A percentile compares a stretch with the other conserved stretches of the same genome.
These are phyloP conservation scores for Crenichthys baileyi DNA, from an alignment of 2,797 vertebrate species.

Conservation along the genomic window DNA sequence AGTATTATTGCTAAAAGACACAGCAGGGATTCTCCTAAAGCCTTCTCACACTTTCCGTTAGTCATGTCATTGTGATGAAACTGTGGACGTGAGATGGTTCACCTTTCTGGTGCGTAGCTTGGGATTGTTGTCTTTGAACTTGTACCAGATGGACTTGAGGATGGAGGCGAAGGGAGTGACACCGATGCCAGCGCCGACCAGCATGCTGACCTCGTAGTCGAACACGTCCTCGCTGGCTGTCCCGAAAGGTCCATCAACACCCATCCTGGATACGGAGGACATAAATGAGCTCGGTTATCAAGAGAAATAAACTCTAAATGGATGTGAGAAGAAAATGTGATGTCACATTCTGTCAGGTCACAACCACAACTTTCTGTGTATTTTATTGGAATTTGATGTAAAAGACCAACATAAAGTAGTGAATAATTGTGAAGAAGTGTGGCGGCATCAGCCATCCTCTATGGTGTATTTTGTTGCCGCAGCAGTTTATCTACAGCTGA, in stretches of 20 bases:
- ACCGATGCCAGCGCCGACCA: slow-evolving; percentile 91
- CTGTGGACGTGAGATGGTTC: slow-evolving; percentile 5
- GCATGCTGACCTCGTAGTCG: slow-evolving; percentile 91
- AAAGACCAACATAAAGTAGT: no score
- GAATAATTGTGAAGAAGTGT: no score
- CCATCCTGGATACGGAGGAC: slow-evolving; percentile 74
- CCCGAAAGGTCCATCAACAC: slow-evolving; percentile 92
- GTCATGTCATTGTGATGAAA: neutral
- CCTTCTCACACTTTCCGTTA: neutral
- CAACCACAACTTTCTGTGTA: no score
- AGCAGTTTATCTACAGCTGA: no score
- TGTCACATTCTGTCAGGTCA: no score
- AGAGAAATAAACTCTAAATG: no score
- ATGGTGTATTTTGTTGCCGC: no score
- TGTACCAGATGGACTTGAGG: slow-evolving; percentile 96
- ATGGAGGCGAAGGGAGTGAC: slow-evolving; percentile 94
- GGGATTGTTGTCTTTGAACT: slow-evolving; percentile 87
- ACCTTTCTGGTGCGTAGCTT: slow-evolving; percentile 89
- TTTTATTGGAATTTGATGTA: no score
- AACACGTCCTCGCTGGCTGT: slow-evolving; percentile 94
- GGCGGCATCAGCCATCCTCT: no score
- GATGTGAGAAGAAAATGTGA: no score
- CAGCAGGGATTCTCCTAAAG: slow-evolving; percentile 6
- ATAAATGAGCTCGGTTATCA: no score
- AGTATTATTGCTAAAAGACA: slow-evolving; percentile 15